phyloP scores from a whole-genome alignment of 2,888 invertebrate species.

The Helobdella robusta region DNA sequence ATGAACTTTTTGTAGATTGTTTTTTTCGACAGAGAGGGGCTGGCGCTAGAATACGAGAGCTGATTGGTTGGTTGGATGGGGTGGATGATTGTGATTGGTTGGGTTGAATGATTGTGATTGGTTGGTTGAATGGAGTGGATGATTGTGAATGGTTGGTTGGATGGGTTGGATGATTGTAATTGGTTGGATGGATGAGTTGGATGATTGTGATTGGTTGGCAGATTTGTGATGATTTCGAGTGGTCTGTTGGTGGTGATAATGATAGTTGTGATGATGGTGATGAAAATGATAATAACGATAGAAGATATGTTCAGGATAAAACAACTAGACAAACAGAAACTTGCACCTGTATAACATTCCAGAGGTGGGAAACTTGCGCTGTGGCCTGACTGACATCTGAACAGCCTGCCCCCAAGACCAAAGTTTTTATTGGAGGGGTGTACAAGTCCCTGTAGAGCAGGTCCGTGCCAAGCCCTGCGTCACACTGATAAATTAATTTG shows the following conservation, averaged over 20 bases:
- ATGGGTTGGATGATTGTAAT: too few relatives aligned
- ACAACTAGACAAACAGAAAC: too few relatives aligned
- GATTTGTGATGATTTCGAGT: too few relatives aligned
- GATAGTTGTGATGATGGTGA: too few relatives aligned
- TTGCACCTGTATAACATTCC: conserved; percentile 42
- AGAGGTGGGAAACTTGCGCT: conserved; percentile 38
- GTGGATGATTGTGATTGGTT: neutral
- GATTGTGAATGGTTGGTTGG: too few relatives aligned
- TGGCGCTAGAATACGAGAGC: conserved; percentile 93
- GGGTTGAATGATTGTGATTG: neutral
- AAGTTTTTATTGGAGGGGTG: conserved; percentile 34
- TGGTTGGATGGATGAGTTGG: too few relatives aligned
- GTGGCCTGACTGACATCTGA: conserved; percentile 39
- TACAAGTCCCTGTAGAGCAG: conserved; percentile 37
- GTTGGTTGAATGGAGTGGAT: neutral
- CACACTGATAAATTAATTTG: conserved; percentile 35
- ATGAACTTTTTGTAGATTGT: conserved; percentile 89
- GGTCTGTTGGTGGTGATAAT: too few relatives aligned
- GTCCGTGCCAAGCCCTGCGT: conserved; percentile 37
- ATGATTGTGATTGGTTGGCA: too few relatives aligned
- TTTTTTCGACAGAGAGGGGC: conserved; percentile 87
- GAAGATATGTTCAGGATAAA: too few relatives aligned
- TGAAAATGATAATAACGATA: too few relatives aligned
- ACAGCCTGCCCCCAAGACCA: conserved; percentile 40
- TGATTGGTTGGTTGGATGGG: conserved; percentile 47